Base-by-base conservation (phyloP, 2,888 invertebrate species). In the Orthosia incerta region DNA sequence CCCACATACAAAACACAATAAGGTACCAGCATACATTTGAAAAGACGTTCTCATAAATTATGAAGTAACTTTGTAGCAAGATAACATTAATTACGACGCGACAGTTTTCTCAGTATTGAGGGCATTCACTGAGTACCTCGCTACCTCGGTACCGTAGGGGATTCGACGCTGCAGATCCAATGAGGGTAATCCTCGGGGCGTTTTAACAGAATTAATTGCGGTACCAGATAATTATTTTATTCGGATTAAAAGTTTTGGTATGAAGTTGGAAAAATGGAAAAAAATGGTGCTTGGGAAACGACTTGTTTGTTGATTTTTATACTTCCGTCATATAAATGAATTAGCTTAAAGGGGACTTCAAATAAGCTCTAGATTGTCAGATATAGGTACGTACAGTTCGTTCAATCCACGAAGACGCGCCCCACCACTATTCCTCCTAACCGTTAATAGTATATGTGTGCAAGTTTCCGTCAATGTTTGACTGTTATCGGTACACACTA, bases 61-160 rank as follows among this genome's bases (percentile, higher is more conserved):
- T 73, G 55, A 71, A 68, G 56, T 59, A 70, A 84, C 82, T 75
- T 78, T 61, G 62, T 26, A 23, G 53, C 62, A 64, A 71, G 81
- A 75, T 74, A 80, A 75, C 76, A 80, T 84, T 80, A 86, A 84
- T 86, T 75, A 80, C 48, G 31, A 62, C 90, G 50, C 53, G 94
- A 39, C 80, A 78, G 71, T 72, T 78, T 77, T 76, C 66, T 65
- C 56, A 46, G 71, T 61, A 76, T 77, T 77, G 77, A 75, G 73
- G 16, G 31, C 39, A 59, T 39, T 57, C 50, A 57, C 45, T 31
- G 26, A 50, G n/a, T 70, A n/a, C 53, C 53, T 13, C 0, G 1
- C 13, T 18, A 20, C 82, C 48, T 13, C 0, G 1, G 15, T 18
- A 16, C 82, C 61, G 12, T 26, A 46, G 82, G 82, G 82, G 71